Base-by-base conservation (phyloP, 2,797 vertebrate genomes). In the Tokudaia muenninki region DNA sequence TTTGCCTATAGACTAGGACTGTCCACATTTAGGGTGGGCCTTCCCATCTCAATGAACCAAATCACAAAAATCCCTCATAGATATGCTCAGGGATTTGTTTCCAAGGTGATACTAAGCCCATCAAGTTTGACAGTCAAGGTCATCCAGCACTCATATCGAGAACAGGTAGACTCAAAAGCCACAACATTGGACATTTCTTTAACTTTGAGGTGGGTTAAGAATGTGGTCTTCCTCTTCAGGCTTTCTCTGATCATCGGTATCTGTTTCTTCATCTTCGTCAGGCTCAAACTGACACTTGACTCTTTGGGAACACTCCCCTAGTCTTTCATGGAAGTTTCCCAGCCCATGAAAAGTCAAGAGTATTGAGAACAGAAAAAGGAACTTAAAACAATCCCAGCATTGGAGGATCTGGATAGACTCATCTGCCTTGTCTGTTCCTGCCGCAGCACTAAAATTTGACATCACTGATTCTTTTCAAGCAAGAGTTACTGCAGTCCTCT, bases 391-490 rank as follows among this genome's bases (percentile, higher is more conserved):
- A 89, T 89, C 87, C 94, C 91, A 95, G 83, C 61, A 16, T 95
- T 86, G 34, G 44, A 90, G 92, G 95, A 82, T 96, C 94, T 97
- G 97, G 96, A 96, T 91, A 92, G 31, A 94, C 74, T 97, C 91
- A 98, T 90, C 81, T 88, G 72, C 90, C 87, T 97, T 84, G 74
- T 95, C 95, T 94, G 93, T 96, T 96, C 88, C 94, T 96, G 90
- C 84, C 74, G 31, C 67, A 14, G 78, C 67, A 91, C 79, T 96
- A 96, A 96, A 96, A 92, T 96, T 92, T 96, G 94, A 96, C 97
- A 96, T 96, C 65, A 91, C 94, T 92, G 95, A 97, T 91, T 96
- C 97, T 97, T 97, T 82, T 97, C 95, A 94, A 94, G 92, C 67
- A 65, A 95, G 65, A 29, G 41, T 79, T 89, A 61, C 87, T 89